Evolutionary conservation across 2,888 invertebrate species (phyloP).

Genomic region (Drosophila nr. perissopoda): DNA sequence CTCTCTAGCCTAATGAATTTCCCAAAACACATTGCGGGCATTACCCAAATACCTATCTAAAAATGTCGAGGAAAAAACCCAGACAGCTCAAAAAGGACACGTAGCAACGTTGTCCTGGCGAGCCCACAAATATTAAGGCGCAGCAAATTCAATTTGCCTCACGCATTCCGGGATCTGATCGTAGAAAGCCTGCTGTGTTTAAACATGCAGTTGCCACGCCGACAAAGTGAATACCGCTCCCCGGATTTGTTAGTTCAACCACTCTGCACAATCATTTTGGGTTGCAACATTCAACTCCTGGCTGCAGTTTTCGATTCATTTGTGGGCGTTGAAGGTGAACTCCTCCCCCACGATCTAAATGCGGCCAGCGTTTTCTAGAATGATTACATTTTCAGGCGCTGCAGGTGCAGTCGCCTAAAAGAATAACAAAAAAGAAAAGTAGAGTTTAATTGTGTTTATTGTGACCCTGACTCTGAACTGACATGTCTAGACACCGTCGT

Average conservation of each 20-base stretch:
- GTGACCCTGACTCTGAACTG: constrained; percentile 41
- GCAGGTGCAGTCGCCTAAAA: constrained; percentile 49
- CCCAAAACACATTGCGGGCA: constrained; percentile 44
- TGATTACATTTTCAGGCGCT: constrained; percentile 36
- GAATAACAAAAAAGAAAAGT: constrained; percentile 18
- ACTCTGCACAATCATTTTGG: constrained; percentile 47
- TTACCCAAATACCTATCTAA: constrained; percentile 27
- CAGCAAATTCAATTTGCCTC: constrained; percentile 31
- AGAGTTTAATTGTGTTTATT: constrained; percentile 23
- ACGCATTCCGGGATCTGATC: constrained; percentile 12
- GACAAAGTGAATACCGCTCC: constrained; percentile 40
- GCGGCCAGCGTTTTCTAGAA: constrained; percentile 4
- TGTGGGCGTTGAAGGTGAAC: constrained; percentile 40
- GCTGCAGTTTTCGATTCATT: constrained; percentile 20
- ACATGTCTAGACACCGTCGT: constrained; percentile 61
- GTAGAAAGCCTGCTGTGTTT: constrained; percentile 38
- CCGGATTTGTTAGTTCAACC: constrained; percentile 38
- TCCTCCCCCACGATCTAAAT: constrained; percentile 8
- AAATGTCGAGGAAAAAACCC: constrained; percentile 26
- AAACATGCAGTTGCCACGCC: constrained; percentile 13
- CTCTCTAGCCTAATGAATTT: constrained; percentile 32
- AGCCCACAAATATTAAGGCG: neutral
- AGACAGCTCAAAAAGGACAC: constrained; percentile 48
- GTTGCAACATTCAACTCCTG: neutral
- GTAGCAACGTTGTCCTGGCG: constrained; percentile 25